Conservation (phyloP, 1,140 invertebrate species). For the Latrodectus geometricus region DNA sequence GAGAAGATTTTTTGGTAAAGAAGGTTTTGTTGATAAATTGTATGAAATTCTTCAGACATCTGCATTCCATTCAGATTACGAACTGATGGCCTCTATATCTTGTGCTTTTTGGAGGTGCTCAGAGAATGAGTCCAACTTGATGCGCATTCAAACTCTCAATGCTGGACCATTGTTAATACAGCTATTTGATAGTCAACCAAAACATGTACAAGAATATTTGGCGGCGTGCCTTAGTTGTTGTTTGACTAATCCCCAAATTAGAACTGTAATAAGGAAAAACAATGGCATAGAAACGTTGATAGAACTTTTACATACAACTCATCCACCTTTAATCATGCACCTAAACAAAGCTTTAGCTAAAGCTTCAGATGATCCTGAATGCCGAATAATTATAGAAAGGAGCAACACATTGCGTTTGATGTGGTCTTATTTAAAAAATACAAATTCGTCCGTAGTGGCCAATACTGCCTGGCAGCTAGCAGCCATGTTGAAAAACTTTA, state of each 20-base stretch:
- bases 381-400: constrained; percentile 25
- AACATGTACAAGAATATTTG: constrained; percentile 33
- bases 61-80: constrained; percentile 20
- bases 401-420: constrained; percentile 31
- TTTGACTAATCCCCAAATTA: constrained; percentile 13
- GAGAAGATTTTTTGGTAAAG: constrained; percentile 19
- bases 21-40: constrained; percentile 34
- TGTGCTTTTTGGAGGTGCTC: constrained; percentile 38
- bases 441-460: constrained; percentile 19
- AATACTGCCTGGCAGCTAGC: constrained; percentile 49
- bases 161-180: constrained; percentile 28
- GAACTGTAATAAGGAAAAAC: constrained; percentile 40
- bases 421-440: constrained; percentile 41
- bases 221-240: constrained; percentile 41
- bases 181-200: constrained; percentile 15
- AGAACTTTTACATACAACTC: constrained; percentile 26
- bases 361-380: constrained; percentile 20
- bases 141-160: constrained; percentile 31
- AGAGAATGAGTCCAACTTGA: constrained; percentile 27
- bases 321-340: constrained; percentile 37
- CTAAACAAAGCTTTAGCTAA: constrained; percentile 45
- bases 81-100: constrained; percentile 23
- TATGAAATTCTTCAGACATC: constrained; percentile 46
- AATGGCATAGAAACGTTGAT: constrained; percentile 43
- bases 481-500: constrained; percentile 27